Percentiles rank a stretch among this genome's conserved stretches.
These are phyloP conservation scores for Sebastes elongatus DNA, from an alignment of 2,797 vertebrate species.

Conservation along the genomic window DNA sequence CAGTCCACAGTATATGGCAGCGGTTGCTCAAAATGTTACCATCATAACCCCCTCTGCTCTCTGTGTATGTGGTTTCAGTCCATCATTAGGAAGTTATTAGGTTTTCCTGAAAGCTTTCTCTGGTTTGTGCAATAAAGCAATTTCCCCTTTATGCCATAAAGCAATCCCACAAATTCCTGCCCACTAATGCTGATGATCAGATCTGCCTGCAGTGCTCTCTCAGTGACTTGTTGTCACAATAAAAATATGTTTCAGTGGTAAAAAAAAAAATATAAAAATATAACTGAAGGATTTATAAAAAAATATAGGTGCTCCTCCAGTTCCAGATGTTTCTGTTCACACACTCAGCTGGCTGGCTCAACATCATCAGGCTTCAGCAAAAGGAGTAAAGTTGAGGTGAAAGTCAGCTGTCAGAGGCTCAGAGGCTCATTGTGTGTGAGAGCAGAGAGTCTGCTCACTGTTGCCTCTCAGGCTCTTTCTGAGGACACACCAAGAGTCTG, in stretches of 20 bases:
- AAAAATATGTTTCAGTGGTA: background rate
- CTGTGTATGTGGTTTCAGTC: background rate
- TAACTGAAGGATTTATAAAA: background rate
- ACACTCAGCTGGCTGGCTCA: slow-evolving; percentile 14
- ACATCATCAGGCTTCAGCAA: slow-evolving; percentile 24
- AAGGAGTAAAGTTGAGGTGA: slow-evolving; percentile 54
- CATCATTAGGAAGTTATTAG: background rate
- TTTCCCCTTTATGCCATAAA: background rate
- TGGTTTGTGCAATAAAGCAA: background rate
- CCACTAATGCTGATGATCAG: background rate
- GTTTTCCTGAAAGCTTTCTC: background rate
- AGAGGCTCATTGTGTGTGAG: slow-evolving; percentile 56
- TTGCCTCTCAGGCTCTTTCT: background rate
- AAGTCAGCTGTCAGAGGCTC: slow-evolving; percentile 45
- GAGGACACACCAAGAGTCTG: slow-evolving; percentile 17
- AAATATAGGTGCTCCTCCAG: background rate
- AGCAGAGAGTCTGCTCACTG: slow-evolving; percentile 39
- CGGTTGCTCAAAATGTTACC: background rate
- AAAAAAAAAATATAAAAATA: background rate
- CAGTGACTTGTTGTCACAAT: background rate
- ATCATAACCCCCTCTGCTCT: background rate
- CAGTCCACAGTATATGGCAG: background rate
- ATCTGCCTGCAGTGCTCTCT: background rate
- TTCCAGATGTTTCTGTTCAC: background rate
- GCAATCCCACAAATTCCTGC: background rate